phyloP scores from a whole-genome alignment of 2,797 vertebrate genomes.

The Acridotheres tristis region DNA sequence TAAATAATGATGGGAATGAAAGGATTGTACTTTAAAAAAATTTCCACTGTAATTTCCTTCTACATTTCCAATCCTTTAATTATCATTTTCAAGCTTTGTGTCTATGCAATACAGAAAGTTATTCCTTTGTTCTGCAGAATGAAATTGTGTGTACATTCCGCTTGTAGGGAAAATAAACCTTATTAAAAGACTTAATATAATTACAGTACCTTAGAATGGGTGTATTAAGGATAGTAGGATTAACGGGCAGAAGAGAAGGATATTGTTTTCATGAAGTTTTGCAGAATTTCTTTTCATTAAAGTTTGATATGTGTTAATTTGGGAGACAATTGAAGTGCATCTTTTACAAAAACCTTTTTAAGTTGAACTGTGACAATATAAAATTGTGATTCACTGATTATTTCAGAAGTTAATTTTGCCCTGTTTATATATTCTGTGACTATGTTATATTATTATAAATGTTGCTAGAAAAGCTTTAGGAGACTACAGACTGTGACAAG shows the following conservation, averaged over 20 bases:
- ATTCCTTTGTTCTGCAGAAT: slow-evolving; percentile 57
- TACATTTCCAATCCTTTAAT: slow-evolving; percentile 60
- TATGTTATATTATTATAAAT: neutral
- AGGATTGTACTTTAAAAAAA: slow-evolving; percentile 16
- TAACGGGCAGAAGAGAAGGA: slow-evolving; percentile 46
- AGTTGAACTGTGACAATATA: neutral
- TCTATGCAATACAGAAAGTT: slow-evolving; percentile 44
- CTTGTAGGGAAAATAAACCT: slow-evolving; percentile 56
- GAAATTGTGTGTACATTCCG: slow-evolving; percentile 36
- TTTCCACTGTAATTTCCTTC: slow-evolving; percentile 64
- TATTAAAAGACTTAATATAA: slow-evolving; percentile 36
- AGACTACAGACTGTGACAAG: neutral
- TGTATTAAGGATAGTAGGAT: slow-evolving; percentile 43
- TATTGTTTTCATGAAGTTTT: slow-evolving; percentile 46
- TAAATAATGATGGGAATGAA: slow-evolving; percentile 59
- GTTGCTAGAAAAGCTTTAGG: neutral
- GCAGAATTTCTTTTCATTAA: slow-evolving; percentile 32
- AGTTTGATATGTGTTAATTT: slow-evolving; percentile 28
- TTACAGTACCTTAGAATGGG: slow-evolving; percentile 31
- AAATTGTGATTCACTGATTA: neutral
- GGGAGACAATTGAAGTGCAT: neutral
- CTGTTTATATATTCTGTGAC: neutral
- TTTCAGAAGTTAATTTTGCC: neutral
- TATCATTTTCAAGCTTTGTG: slow-evolving; percentile 45
- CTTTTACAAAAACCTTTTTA: neutral